These are phyloP conservation scores for Aradophagus sp. DNA, from an alignment of 1,140 invertebrate genomes.

Conservation along the genomic window DNA sequence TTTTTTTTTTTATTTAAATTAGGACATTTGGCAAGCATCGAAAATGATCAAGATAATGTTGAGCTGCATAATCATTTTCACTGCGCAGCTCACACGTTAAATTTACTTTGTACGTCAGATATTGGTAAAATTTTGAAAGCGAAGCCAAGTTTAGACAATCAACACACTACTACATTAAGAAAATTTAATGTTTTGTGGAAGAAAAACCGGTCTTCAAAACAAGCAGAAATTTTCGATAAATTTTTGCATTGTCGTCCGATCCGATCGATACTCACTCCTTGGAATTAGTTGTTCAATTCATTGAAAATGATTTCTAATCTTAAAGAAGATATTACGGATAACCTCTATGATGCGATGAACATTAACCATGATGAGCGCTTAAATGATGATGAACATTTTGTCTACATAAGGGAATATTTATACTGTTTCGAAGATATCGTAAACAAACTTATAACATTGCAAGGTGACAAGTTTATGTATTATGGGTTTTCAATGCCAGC, in stretches of 20 bases:
- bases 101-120: slow-evolving; percentile 3
- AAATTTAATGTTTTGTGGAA: slow-evolving; percentile 3
- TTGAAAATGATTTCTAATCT: neutral
- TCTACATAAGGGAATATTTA: slow-evolving; percentile 1
- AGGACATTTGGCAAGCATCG: too few relatives aligned
- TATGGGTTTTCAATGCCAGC: too few relatives aligned
- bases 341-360: slow-evolving; percentile 1
- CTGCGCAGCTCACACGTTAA: slow-evolving; percentile 2
- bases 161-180: neutral
- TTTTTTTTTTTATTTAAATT: too few relatives aligned
- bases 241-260: neutral
- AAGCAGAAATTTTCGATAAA: slow-evolving; percentile 10
- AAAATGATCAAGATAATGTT: neutral
- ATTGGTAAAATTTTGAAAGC: slow-evolving; percentile 3
- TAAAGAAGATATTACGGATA: neutral
- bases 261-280: neutral
- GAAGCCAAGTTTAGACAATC: neutral
- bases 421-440: too few relatives aligned
- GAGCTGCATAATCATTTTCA: slow-evolving; percentile 3
- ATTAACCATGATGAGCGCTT: slow-evolving; percentile 3
- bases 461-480: too few relatives aligned
- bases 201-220: slow-evolving; percentile 1
- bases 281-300: slow-evolving; percentile 6
- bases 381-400: slow-evolving; percentile 5
- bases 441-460: too few relatives aligned